Evolutionary conservation across 2,797 vertebrate genomes (phyloP).

Genomic region (Urocyon cinereoargenteus): DNA sequence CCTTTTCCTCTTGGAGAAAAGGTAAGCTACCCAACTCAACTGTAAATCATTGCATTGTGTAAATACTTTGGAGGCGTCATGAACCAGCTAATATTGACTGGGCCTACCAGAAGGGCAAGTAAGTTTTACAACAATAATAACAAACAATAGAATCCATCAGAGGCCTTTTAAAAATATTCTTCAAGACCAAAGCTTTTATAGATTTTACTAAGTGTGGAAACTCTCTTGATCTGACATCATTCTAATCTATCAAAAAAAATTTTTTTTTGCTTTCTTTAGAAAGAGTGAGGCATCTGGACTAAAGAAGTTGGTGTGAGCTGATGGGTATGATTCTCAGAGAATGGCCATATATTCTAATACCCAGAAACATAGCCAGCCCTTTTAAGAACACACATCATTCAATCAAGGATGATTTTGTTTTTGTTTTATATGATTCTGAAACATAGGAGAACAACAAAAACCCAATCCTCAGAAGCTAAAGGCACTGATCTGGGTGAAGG

Average conservation of each 20-base stretch:
- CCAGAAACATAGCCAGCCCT: not conserved
- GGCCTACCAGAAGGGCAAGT: constrained; percentile 17
- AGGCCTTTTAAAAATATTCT: constrained; percentile 10
- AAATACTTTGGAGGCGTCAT: not conserved
- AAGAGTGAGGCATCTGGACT: not conserved
- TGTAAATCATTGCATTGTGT: constrained; percentile 54
- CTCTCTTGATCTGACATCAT: not conserved
- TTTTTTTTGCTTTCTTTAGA: constrained; percentile 16
- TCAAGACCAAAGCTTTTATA: constrained; percentile 4
- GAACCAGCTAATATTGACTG: not conserved
- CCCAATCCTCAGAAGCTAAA: constrained; percentile 51
- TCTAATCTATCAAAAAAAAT: not conserved
- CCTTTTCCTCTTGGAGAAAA: constrained; percentile 53
- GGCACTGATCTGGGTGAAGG: constrained; percentile 54
- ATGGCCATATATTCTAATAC: not conserved
- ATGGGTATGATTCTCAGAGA: not conserved
- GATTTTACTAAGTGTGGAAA: constrained; percentile 48
- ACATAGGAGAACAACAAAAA: constrained; percentile 42
- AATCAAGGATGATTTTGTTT: constrained; percentile 61
- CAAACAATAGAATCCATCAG: not conserved
- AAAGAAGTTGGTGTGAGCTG: not conserved
- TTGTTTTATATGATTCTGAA: constrained; percentile 68
- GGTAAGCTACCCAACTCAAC: constrained; percentile 44
- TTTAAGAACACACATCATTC: constrained; percentile 51
- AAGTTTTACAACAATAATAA: constrained; percentile 43